Evolutionary conservation across 2,888 invertebrate species (phyloP), one percentile per base, ranked within the genome.

Genomic region (Argynnis bischoffii): DNA sequence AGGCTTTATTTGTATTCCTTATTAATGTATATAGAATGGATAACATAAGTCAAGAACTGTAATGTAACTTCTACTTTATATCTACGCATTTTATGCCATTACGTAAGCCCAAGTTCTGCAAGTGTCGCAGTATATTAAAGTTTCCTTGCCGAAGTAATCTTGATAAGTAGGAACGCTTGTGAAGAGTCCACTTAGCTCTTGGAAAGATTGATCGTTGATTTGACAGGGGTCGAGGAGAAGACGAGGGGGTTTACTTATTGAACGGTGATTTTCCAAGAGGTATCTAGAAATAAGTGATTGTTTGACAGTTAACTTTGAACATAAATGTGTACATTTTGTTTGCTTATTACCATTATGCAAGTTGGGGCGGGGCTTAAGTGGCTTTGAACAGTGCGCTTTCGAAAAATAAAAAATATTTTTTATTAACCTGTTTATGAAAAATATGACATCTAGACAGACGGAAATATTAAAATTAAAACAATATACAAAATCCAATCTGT

Each of bases 181-280:
- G 53, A 46, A 35, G 65, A 59, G 54, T 21, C 51, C 46, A 54
- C 59, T 59, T 47, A 66, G 60, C 13, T 51, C 16, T 48, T 31
- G 26, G 21, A 35, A 59, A 60, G 60, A 66, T 66, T 66, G 60
- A 60, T 60, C 35, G 66, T 60, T 47, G 48, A 60, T 47, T 55
- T 60, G 66, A 66, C 60, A 48, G 47, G 54, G 60, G 66, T 55
- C 66, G 60, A 59, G n/a, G 46, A 47, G 31, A 47, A 16, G 16
- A 16, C 31, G 15, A 18, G 21, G 50, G 15, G 60, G 18, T 66
- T 66, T 48, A 60, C 47, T 60, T 31, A 57, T 46, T 26, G 53
- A 51, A 50, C 31, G 21, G 16, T 53, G 15, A 53, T 59, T 53
- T 56, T 47, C 14, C 15, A 6, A 21, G 21, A n/a, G 3, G 13